Conservation (phyloP, 2,113 vertebrate genomes). For the Blennius ocellaris region DNA sequence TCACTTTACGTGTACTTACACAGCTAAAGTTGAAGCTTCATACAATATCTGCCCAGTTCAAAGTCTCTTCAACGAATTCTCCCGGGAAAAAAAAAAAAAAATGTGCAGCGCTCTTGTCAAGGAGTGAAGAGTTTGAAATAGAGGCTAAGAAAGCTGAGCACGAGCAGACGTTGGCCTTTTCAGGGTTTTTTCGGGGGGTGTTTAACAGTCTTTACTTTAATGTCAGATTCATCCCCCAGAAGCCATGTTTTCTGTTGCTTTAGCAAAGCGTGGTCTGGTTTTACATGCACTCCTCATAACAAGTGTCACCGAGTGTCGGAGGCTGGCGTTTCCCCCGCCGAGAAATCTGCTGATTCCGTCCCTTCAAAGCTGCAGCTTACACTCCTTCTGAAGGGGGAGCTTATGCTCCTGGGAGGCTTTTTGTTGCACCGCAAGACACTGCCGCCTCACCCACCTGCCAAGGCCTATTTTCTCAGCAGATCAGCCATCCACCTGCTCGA, state of each 20-base stretch:
- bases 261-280: constrained; percentile 25
- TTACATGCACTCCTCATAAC: constrained; percentile 22
- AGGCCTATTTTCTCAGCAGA: constrained; percentile 68
- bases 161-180: constrained; percentile 17
- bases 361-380: constrained; percentile 69
- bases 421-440: constrained; percentile 56
- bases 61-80: too few relatives aligned
- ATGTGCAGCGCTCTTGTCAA: constrained; percentile 6
- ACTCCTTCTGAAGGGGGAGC: constrained; percentile 64
- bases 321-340: constrained; percentile 38
- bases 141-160: not conserved
- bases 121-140: constrained; percentile 27
- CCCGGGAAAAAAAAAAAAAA: too few relatives aligned
- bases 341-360: constrained; percentile 68
- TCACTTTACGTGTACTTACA: not conserved
- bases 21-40: constrained; percentile 25
- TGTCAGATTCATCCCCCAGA: not conserved
- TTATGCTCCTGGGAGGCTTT: constrained; percentile 61
- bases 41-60: constrained; percentile 28
- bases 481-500: constrained; percentile 76
- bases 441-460: constrained; percentile 54
- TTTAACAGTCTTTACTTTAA: constrained; percentile 30
- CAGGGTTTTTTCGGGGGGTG: not conserved
- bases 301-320: constrained; percentile 45
- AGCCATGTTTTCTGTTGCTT: constrained; percentile 12